Conservation (phyloP, 2,113 vertebrate species). For the Ammodytes dubius region DNA sequence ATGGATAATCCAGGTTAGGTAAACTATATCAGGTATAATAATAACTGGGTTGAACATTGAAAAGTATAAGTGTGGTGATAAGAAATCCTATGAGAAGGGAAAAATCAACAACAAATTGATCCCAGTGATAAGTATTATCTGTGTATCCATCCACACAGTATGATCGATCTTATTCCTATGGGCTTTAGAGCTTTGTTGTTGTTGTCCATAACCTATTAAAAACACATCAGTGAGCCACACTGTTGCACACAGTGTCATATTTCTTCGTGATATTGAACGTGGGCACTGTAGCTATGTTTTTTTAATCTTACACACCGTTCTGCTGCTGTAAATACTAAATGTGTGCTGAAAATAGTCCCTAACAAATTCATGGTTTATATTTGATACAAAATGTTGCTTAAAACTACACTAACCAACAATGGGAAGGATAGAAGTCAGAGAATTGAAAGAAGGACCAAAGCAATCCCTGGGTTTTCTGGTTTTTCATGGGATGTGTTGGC, state of each 20-base stretch:
- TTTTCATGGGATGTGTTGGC: background rate
- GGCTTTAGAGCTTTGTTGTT: background rate
- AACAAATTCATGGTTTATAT: background rate
- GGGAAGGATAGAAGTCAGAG: background rate
- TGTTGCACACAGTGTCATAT: background rate
- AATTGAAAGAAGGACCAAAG: background rate
- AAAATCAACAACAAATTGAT: background rate
- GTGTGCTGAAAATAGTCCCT: conserved; percentile 2
- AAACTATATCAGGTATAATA: background rate
- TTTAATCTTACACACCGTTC: background rate
- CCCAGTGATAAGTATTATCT: background rate
- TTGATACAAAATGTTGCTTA: background rate
- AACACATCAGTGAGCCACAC: too few relatives aligned
- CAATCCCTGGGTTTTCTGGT: background rate
- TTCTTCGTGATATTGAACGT: background rate
- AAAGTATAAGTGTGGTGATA: background rate
- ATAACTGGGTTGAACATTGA: background rate
- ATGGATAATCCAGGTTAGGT: conserved; percentile 6
- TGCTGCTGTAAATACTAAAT: background rate
- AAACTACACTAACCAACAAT: background rate
- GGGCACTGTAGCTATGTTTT: background rate
- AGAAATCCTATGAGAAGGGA: background rate
- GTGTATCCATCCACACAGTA: background rate
- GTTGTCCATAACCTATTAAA: background rate
- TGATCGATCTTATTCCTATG: background rate